A percentile compares a stretch with the other conserved stretches of the same genome.
phyloP scores from a whole-genome alignment of 2,797 vertebrate species.

The Arctocebus calabarensis region DNA sequence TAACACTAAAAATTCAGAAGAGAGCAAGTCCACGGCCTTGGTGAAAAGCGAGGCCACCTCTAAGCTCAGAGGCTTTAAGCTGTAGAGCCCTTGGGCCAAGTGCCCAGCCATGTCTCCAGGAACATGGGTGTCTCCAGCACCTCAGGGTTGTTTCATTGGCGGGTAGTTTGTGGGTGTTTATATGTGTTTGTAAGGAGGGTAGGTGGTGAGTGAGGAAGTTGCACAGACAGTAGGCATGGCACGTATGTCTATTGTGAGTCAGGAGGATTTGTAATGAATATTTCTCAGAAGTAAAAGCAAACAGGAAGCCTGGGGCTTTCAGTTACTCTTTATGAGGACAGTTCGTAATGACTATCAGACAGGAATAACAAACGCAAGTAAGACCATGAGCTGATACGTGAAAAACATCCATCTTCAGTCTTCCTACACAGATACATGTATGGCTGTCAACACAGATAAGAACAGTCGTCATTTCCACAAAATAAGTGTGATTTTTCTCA shows the following conservation, averaged over 20 bases:
- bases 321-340: neutral
- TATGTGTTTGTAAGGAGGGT: neutral
- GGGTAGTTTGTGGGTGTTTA: neutral
- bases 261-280: neutral
- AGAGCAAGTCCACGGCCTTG: neutral
- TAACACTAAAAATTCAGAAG: neutral
- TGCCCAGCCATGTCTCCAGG: neutral
- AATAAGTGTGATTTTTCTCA: neutral
- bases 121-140: too few relatives aligned
- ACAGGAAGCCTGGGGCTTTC: constrained; percentile 68
- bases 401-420: neutral
- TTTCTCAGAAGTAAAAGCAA: constrained; percentile 22
- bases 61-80: neutral
- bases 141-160: too few relatives aligned
- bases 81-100: neutral
- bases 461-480: neutral
- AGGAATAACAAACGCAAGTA: neutral
- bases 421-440: neutral
- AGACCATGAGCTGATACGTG: neutral
- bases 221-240: neutral
- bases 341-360: neutral
- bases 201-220: neutral
- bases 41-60: neutral
- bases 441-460: neutral
- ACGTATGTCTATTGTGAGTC: neutral